These are phyloP conservation scores for Limnothrissa miodon DNA, from an alignment of 2,113 vertebrate genomes.

Conservation along the genomic window DNA sequence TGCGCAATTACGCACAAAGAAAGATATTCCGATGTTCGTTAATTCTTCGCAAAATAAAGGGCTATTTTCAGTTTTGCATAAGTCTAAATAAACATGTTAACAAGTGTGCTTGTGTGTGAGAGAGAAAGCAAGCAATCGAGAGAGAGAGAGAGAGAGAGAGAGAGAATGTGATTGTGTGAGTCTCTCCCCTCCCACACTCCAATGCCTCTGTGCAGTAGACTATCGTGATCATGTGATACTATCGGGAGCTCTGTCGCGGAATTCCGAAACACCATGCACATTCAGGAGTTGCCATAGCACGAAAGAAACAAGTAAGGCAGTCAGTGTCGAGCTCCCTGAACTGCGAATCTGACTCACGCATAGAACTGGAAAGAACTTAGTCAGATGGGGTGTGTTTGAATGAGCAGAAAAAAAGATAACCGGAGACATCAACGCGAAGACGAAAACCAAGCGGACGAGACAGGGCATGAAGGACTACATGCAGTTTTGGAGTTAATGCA, in stretches of 20 bases:
- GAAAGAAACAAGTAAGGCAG: neutral
- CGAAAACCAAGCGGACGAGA: neutral
- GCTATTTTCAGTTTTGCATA: conserved; percentile 7
- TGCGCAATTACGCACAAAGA: neutral
- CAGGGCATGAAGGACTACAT: neutral
- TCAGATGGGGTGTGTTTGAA: conserved; percentile 12
- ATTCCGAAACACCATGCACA: conserved; percentile 35
- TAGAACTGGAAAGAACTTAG: conserved; percentile 16
- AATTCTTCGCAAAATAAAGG: neutral
- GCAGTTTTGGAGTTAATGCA: conserved; percentile 16
- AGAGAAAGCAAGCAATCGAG: neutral
- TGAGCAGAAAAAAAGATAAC: neutral
- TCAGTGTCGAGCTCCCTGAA: neutral
- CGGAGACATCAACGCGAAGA: conserved; percentile 2
- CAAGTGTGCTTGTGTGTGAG: conserved; percentile 10
- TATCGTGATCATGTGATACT: conserved; percentile 45
- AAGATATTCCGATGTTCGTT: neutral
- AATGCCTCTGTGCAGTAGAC: conserved; percentile 31
- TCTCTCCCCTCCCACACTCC: conserved; percentile 41
- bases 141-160: conserved; percentile 6
- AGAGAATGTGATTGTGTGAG: conserved; percentile 4
- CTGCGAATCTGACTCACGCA: conserved; percentile 4
- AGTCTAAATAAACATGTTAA: conserved; percentile 20
- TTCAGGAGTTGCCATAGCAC: conserved; percentile 36
- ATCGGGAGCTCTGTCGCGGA: conserved; percentile 34